Percentiles rank a stretch among this genome's conserved stretches.
Evolutionary conservation across 2,888 invertebrate genomes (phyloP).

Genomic region (Sipunculus nudus): DNA sequence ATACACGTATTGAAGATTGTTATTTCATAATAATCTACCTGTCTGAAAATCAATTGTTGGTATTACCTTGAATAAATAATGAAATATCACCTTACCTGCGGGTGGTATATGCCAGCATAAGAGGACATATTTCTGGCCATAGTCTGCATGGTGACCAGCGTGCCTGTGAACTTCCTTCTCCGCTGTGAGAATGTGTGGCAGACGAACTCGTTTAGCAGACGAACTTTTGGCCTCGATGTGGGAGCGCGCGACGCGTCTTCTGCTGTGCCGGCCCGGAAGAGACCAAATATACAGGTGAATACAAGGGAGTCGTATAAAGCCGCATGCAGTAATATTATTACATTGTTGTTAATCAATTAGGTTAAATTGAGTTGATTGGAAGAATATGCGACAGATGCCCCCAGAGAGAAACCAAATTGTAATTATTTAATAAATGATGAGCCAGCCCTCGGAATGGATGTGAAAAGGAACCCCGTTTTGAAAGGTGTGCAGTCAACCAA

Average conservation of each 20-base stretch:
- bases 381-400: constrained; percentile 17
- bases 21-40: too few relatives aligned
- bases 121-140: constrained; percentile 20
- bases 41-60: background rate
- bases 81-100: constrained; percentile 11
- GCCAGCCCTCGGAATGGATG: too few relatives aligned
- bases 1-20: too few relatives aligned
- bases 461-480: too few relatives aligned
- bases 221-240: too few relatives aligned
- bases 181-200: too few relatives aligned
- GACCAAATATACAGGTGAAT: background rate
- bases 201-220: too few relatives aligned
- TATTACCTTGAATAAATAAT: background rate
- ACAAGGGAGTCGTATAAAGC: background rate
- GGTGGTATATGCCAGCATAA: constrained; percentile 19
- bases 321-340: background rate
- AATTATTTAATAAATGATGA: constrained; percentile 20
- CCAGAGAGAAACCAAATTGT: constrained; percentile 10
- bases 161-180: too few relatives aligned
- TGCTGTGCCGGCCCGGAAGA: background rate
- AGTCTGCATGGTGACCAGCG: too few relatives aligned
- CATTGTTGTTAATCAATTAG: constrained; percentile 19
- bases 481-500: too few relatives aligned
- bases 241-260: too few relatives aligned
- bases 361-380: constrained; percentile 20